Base-by-base conservation (phyloP, 64 coral and sea anemone genomes). In the Cladopsammia gracilis region DNA sequence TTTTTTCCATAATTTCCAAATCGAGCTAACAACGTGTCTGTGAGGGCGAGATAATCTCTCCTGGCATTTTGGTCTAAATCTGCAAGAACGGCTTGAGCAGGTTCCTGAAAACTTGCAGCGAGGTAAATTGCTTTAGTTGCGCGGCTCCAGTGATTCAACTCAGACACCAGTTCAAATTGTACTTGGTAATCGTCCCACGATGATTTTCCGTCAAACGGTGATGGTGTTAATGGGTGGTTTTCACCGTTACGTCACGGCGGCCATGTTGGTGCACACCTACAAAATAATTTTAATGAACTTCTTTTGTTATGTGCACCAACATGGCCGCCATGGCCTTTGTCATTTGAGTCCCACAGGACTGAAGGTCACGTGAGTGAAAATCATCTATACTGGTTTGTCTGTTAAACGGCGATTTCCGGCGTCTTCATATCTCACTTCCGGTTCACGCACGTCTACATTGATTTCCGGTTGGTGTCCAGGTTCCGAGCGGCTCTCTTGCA, bases 111-210 rank as follows among this genome's bases (percentile, higher is more conserved):
- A 48, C 78, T 94, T 7, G 71, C 77, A 0, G 92, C 86, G 6
- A 94, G 92, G 45, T 82, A 89, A 34, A 70, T 81, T 5, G 78
- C 92, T 53, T 66, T 94, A 6, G 34, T 61, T 15, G 57, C 18
- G 34, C 71, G 9, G 57, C 82, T 69, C 78, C 86, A 89, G 13
- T 7, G 25, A 59, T 92, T 92, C 43, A 86, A 22, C 19, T 64
- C 62, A 3, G 90, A 75, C 2, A 81, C 65, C 4, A 88, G 13
- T 26, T 80, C 92, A 78, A 88, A 93, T 65, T 93, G 92, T 0
- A 76, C 83, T 26, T 69, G 50, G 19, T 88, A 93, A 7, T 76
- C 92, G 43, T 88, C 75, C 84, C 85, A 93, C 11, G 75, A 77
- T 8, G 85, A 79, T 13, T 66, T 58, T 6, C 72, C 64, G 34